Conservation (phyloP, 53 echinoderm and acorn worm species). For the Paelopatides confundens region DNA sequence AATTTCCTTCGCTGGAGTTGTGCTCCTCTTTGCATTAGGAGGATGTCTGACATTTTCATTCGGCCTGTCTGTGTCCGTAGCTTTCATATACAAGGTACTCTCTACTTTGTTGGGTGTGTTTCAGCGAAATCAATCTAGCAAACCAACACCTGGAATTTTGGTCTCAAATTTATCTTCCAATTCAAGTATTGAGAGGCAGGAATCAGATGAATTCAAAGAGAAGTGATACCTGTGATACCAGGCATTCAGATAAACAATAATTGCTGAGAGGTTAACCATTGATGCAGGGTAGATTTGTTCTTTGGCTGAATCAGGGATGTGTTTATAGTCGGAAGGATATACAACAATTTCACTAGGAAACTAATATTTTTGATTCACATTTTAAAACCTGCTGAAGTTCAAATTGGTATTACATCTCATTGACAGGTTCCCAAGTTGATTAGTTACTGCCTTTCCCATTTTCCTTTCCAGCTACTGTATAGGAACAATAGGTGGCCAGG, state of each 20-base stretch:
- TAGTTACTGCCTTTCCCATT: no score
- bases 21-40: conserved; percentile 32
- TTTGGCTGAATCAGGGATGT: no score
- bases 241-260: neutral
- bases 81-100: neutral
- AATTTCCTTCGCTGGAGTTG: conserved; percentile 25
- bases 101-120: neutral
- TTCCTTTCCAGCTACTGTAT: no score
- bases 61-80: conserved; percentile 9
- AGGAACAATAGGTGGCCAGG: no score
- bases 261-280: neutral
- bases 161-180: conserved; percentile 4
- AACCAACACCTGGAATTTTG: neutral
- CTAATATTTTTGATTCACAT: no score
- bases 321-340: no score
- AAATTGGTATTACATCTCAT: no score
- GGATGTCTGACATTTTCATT: conserved; percentile 43
- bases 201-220: neutral
- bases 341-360: no score
- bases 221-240: no score
- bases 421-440: no score
- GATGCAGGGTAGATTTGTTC: no score
- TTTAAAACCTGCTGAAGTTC: no score
- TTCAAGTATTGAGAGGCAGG: neutral
- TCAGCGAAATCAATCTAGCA: neutral